These are phyloP conservation scores for Cynopterus brachyotis DNA, from an alignment of 2,113 vertebrate genomes.

Conservation along the genomic window DNA sequence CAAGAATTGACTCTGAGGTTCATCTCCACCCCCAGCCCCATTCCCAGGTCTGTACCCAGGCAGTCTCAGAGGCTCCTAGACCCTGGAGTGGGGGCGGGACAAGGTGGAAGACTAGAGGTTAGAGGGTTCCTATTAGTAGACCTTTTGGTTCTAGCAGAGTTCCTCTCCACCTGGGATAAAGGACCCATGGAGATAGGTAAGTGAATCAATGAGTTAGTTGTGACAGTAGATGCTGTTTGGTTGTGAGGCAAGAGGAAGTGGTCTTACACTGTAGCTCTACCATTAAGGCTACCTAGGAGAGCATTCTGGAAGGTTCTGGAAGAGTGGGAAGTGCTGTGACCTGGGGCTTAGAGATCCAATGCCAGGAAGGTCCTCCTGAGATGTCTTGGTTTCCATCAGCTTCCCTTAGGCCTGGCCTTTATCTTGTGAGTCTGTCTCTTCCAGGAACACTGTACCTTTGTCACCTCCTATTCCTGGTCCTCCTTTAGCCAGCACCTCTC, in stretches of 20 bases:
- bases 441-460: not conserved
- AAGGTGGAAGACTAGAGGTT: not conserved
- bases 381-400: not conserved
- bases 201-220: not conserved
- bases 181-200: not conserved
- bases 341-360: not conserved
- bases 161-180: not conserved
- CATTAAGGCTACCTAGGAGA: not conserved
- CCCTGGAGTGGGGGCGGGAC: not conserved
- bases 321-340: not conserved
- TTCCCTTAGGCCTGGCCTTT: not conserved
- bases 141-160: not conserved
- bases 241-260: not conserved
- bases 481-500: not conserved
- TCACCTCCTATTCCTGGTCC: not conserved
- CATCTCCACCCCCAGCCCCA: not conserved
- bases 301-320: not conserved
- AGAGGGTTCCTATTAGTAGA: not conserved
- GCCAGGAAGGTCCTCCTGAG: not conserved
- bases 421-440: not conserved
- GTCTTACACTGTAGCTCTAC: fast-evolving
- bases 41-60: not conserved
- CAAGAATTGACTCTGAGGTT: not conserved
- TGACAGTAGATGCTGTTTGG: not conserved
- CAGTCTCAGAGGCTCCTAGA: not conserved